Base-by-base conservation (phyloP, 2,113 vertebrate species). In the Sinocyclocheilus maitianheensis region DNA sequence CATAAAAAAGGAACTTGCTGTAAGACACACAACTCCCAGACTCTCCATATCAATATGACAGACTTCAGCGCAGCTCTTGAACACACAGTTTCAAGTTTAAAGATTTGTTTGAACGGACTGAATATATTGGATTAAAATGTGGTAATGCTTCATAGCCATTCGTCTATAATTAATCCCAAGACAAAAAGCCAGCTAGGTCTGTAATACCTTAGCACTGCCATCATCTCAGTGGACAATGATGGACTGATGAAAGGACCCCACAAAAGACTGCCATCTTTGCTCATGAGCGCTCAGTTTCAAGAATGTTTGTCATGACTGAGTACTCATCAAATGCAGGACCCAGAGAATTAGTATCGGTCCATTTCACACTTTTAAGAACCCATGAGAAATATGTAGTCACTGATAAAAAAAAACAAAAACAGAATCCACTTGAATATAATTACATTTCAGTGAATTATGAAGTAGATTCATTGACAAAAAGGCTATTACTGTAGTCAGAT, bases 1-100 rank as follows among this genome's bases (percentile, higher is more conserved):
- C 55, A 78, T 80, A 43, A 63, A 63, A 58, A 46, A 46, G 13
- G 16, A 62, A 37, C 20, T 63, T 8, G 37, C 34, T 48, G n/a
- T 62, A 62, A 76, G 69, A 62, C 51, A 76, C 10, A n/a, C n/a
- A 79, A n/a, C n/a, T 40, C 5, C 11, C 30, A 40, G 34, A 60
- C 76, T 55, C 24, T 34, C 26, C 24, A 34, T 18, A 77, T 55
- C 48, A 55, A 24, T 75, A 75, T 46, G 10, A 75, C 40, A 75
- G 72, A 24, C 40, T 48, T 48, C 11, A 48, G 22, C 22, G 72
- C 72, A 24, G 20, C 20, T 46, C 40, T 48, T 76, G 8, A 76
- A 55, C 77, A 78, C 26, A 78, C 26, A 78, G 12, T 3, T 46
- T 78, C 60, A 60, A 79, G 53, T 34, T 16, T 75, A 75, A 78